Conservation (phyloP, 2,113 vertebrate genomes). For the Vireo altiloquus region DNA sequence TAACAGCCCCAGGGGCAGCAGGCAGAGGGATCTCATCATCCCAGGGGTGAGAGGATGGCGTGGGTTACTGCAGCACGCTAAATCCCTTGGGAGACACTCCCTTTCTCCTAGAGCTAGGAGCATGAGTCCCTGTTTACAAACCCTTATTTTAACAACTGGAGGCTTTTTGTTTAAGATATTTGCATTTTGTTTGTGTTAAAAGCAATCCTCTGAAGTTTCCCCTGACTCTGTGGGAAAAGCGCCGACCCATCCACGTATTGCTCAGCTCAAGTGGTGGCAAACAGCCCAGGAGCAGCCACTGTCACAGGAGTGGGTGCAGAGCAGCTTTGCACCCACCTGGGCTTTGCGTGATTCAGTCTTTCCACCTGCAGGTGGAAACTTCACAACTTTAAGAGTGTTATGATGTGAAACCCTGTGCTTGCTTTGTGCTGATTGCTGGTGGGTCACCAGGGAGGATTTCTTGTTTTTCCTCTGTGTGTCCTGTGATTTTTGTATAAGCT, state of each 20-base stretch:
- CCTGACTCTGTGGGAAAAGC: not conserved
- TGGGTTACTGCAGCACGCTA: not conserved
- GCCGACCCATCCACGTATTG: accelerated
- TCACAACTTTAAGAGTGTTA: not conserved
- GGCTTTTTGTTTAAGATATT: not conserved
- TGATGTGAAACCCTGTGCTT: not conserved
- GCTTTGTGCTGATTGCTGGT: not conserved
- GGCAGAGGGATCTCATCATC: not conserved
- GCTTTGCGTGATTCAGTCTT: not conserved
- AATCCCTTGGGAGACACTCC: not conserved
- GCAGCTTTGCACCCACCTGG: not conserved
- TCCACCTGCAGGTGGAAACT: not conserved
- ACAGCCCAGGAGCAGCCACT: not conserved
- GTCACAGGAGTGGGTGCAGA: not conserved
- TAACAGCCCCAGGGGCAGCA: not conserved
- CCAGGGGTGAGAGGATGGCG: accelerated
- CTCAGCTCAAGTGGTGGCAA: not conserved
- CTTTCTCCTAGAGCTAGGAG: not conserved
- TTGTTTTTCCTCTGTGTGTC: not conserved
- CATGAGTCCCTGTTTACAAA: not conserved
- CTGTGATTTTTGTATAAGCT: not conserved
- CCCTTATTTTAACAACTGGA: not conserved
- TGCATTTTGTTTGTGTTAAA: not conserved
- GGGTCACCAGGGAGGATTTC: not conserved
- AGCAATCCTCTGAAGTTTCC: not conserved